Conservation (phyloP, 2,113 vertebrate species). For the Paratilapia polleni region DNA sequence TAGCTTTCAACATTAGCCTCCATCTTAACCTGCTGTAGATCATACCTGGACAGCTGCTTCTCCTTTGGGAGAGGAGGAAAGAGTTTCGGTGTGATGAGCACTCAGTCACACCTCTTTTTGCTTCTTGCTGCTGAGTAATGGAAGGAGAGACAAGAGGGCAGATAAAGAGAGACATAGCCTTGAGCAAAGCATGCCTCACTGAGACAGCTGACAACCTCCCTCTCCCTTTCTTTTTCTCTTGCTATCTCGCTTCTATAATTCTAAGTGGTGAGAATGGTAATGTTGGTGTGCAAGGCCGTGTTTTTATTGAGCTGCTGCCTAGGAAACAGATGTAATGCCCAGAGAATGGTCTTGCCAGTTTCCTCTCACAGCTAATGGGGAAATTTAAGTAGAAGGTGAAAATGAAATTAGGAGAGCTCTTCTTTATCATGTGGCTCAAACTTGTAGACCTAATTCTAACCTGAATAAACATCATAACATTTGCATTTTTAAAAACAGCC, state of each 20-base stretch:
- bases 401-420: slow-evolving; percentile 34
- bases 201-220: slow-evolving; percentile 64
- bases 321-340: slow-evolving; percentile 75
- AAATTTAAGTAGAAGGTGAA: slow-evolving; percentile 46
- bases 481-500: not conserved
- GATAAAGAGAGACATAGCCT: slow-evolving; percentile 59
- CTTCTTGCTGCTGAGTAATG: slow-evolving; percentile 68
- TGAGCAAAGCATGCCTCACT: slow-evolving; percentile 63
- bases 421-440: not conserved
- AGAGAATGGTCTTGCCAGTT: slow-evolving; percentile 54
- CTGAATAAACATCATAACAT: not conserved
- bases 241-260: slow-evolving; percentile 39
- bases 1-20: slow-evolving; percentile 9
- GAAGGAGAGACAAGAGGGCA: slow-evolving; percentile 29
- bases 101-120: slow-evolving; percentile 66
- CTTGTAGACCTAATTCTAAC: not conserved
- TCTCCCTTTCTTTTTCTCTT: slow-evolving; percentile 6
- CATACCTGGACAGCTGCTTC: slow-evolving; percentile 62
- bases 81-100: slow-evolving; percentile 47
- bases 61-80: slow-evolving; percentile 33
- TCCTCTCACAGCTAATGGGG: slow-evolving; percentile 58
- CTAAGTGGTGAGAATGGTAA: slow-evolving; percentile 28
- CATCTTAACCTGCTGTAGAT: slow-evolving; percentile 45
- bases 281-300: slow-evolving; percentile 56
- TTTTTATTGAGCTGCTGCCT: slow-evolving; percentile 81